phyloP scores from a whole-genome alignment of 2,113 vertebrate species.

The Xenopus tropicalis region UCB_Xtro_10.0 CM004449.2:68183001-68183500 shows the following conservation, averaged over 20 bases:
- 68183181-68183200: slow-evolving; percentile 45
- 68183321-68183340: not conserved
- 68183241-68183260: slow-evolving; percentile 41
- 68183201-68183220: slow-evolving; percentile 51
- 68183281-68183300: slow-evolving; percentile 41
- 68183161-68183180: slow-evolving; percentile 26
- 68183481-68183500: slow-evolving; percentile 14
- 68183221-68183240: slow-evolving; percentile 39
- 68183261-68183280: slow-evolving; percentile 46
- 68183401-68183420: slow-evolving; percentile 19
- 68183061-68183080: not conserved
- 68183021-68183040: not conserved
- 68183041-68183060: not conserved
- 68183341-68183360: slow-evolving; percentile 28
- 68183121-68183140: slow-evolving; percentile 19
- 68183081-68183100: slow-evolving; percentile 14
- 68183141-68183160: slow-evolving; percentile 38
- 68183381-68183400: slow-evolving; percentile 31
- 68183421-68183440: slow-evolving; percentile 10
- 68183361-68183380: slow-evolving; percentile 19
- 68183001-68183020: slow-evolving; percentile 27
- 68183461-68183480: slow-evolving; percentile 42
- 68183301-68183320: slow-evolving; percentile 28
- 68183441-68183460: slow-evolving; percentile 16
- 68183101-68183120: slow-evolving; percentile 8